Conservation (phyloP, 2,113 vertebrate species). For the Oxyura jamaicensis region DNA sequence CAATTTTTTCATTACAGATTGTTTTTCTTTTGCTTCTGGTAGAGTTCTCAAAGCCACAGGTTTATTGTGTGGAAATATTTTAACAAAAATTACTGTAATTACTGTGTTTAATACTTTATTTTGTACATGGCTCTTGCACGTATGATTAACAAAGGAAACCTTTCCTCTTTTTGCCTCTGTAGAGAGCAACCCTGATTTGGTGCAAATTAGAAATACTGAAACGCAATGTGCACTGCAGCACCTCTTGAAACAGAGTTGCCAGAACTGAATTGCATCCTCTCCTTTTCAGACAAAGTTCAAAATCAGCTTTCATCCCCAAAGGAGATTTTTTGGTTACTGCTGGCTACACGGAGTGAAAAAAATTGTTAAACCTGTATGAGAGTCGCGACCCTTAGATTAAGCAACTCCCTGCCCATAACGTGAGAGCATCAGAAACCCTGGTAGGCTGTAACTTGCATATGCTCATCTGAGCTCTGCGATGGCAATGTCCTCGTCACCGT, state of each 20-base stretch:
- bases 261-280: slow-evolving; percentile 1
- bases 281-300: slow-evolving; percentile 1
- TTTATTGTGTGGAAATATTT: slow-evolving; percentile 61
- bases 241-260: slow-evolving; percentile 12
- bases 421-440: slow-evolving; percentile 13
- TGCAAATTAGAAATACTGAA: slow-evolving; percentile 13
- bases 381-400: neutral
- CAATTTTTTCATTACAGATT: slow-evolving; percentile 39
- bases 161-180: neutral
- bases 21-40: slow-evolving; percentile 49
- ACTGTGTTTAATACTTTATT: slow-evolving; percentile 37
- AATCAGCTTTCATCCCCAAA: slow-evolving; percentile 24
- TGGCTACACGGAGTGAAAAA: neutral
- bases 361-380: neutral
- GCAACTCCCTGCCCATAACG: neutral
- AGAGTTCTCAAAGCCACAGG: slow-evolving; percentile 44
- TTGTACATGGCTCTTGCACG: neutral
- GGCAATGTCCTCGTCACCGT: neutral
- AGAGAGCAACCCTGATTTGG: neutral
- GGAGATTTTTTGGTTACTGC: slow-evolving; percentile 7
- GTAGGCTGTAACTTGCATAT: neutral
- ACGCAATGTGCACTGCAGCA: neutral
- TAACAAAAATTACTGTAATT: slow-evolving; percentile 46
- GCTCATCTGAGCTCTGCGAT: neutral
- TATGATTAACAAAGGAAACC: neutral